Percentiles rank a stretch among this genome's conserved stretches.
Evolutionary conservation across 2,888 invertebrate species (phyloP).

Genomic region (Calephelis perditalis): DNA sequence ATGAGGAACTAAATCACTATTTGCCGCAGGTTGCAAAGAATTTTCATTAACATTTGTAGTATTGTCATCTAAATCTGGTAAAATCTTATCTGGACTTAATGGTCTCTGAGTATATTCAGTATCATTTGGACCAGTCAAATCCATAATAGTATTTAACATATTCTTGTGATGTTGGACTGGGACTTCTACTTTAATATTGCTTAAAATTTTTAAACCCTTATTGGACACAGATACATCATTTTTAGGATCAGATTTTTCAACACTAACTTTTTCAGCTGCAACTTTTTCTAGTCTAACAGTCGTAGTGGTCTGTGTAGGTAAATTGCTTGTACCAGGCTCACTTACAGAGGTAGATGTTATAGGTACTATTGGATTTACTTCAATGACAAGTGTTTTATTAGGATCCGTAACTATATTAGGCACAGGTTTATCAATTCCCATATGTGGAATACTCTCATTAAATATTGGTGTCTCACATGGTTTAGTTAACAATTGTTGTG

Average conservation of each 20-base stretch:
- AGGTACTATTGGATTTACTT: slow-evolving; percentile 57
- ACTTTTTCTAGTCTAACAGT: slow-evolving; percentile 21
- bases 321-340: slow-evolving; percentile 29
- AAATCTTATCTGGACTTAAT: slow-evolving; percentile 56
- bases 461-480: slow-evolving; percentile 45
- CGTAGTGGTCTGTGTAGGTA: slow-evolving; percentile 22
- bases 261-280: slow-evolving; percentile 22
- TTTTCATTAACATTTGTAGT: slow-evolving; percentile 43
- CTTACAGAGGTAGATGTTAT: slow-evolving; percentile 30
- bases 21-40: slow-evolving; percentile 45
- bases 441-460: slow-evolving; percentile 37
- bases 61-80: slow-evolving; percentile 65
- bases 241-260: slow-evolving; percentile 40
- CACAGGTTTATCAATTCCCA: slow-evolving; percentile 39
- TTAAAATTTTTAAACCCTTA: slow-evolving; percentile 71
- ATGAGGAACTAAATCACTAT: slow-evolving; percentile 47
- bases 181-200: slow-evolving; percentile 75
- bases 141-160: slow-evolving; percentile 67
- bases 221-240: slow-evolving; percentile 46
- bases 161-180: slow-evolving; percentile 69
- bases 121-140: slow-evolving; percentile 60
- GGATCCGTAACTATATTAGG: slow-evolving; percentile 42
- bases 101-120: slow-evolving; percentile 46
- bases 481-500: slow-evolving; percentile 54
- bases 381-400: slow-evolving; percentile 61